These are phyloP conservation scores for Helicoverpa zea DNA, from an alignment of 1,140 invertebrate genomes.

Conservation along the genomic window DNA sequence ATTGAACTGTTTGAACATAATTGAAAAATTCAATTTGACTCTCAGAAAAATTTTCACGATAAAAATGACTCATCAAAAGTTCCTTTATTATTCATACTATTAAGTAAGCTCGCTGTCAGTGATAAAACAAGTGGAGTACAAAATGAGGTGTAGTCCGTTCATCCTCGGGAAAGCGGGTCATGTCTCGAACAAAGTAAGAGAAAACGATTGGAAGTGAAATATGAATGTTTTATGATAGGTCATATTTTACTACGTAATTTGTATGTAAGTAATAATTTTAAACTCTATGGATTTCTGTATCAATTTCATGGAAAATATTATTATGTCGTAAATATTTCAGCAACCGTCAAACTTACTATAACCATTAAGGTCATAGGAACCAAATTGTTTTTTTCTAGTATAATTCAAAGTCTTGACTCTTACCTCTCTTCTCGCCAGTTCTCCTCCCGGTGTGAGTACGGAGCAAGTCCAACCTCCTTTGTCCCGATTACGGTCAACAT, in stretches of 20 bases:
- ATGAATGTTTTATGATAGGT: constrained; percentile 14
- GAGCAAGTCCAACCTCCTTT: constrained; percentile 91
- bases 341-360: too few species aligned
- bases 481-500: constrained; percentile 88
- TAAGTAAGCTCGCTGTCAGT: constrained; percentile 8
- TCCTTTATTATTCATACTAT: constrained; percentile 3
- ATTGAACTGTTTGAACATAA: too few species aligned
- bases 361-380: too few species aligned
- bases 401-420: constrained; percentile 1
- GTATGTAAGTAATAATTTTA: neutral
- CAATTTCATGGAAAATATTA: too few species aligned
- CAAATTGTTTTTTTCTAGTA: too few species aligned
- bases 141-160: constrained; percentile 28
- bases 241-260: neutral
- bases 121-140: constrained; percentile 27
- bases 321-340: too few species aligned
- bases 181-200: constrained; percentile 17
- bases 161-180: constrained; percentile 6
- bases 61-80: neutral
- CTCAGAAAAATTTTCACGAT: neutral
- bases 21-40: neutral
- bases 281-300: too few species aligned
- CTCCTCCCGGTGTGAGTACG: constrained; percentile 91
- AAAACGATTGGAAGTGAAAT: constrained; percentile 20
- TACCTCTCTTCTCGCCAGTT: constrained; percentile 90